phyloP scores from a whole-genome alignment of 2,888 invertebrate genomes.

The Lasioglossum vierecki region DNA sequence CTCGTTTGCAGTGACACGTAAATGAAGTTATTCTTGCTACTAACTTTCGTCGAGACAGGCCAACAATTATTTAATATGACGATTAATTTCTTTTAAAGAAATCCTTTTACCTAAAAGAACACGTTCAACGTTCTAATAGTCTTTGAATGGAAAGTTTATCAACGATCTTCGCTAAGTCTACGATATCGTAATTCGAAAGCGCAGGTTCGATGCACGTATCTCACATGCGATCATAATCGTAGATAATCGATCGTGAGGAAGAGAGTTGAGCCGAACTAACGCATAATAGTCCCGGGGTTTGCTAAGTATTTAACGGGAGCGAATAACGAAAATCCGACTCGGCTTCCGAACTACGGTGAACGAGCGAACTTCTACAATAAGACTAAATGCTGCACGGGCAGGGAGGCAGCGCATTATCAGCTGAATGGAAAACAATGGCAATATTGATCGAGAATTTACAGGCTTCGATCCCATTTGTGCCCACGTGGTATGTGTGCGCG shows the following conservation, averaged over 20 bases:
- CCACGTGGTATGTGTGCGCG: conserved; percentile 13
- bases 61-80: neutral
- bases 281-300: conserved; percentile 32
- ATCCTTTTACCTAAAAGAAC: neutral
- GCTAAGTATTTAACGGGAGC: conserved; percentile 49
- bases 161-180: neutral
- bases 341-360: conserved; percentile 45
- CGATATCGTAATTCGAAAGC: neutral
- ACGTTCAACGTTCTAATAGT: neutral
- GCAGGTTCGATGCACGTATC: neutral
- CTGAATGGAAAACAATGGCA: conserved; percentile 71
- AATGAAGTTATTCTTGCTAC: neutral
- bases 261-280: conserved; percentile 32
- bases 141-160: neutral
- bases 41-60: neutral
- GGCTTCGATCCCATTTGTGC: conserved; percentile 49
- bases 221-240: conserved; percentile 19
- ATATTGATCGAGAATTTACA: conserved; percentile 69
- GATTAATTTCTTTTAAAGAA: neutral
- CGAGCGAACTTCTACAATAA: conserved; percentile 62
- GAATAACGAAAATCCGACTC: conserved; percentile 51
- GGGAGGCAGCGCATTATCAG: conserved; percentile 63
- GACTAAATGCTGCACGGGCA: conserved; percentile 37
- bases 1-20: neutral
- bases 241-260: conserved; percentile 24